These are phyloP conservation scores for Diprion similis DNA, from an alignment of 1,140 invertebrate genomes.

Conservation along the genomic window DNA sequence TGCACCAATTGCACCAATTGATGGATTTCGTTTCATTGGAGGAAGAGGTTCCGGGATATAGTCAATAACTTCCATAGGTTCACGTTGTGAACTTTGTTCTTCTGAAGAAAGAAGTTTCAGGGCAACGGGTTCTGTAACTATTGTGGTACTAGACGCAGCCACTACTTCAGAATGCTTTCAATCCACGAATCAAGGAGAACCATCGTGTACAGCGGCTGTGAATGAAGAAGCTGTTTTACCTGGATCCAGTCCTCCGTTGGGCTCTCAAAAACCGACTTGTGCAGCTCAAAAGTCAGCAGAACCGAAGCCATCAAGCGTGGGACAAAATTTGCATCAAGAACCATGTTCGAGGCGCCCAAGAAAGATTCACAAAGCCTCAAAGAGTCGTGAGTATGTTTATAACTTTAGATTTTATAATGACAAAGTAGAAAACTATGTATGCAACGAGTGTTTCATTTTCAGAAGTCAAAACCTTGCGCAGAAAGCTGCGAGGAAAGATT, in stretches of 20 bases:
- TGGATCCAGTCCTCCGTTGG: too few species aligned
- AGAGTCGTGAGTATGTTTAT: too few species aligned
- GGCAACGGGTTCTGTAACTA: neutral
- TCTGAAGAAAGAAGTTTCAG: slow-evolving; percentile 1
- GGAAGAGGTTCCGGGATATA: neutral
- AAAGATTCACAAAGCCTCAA: too few species aligned
- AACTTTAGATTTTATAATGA: slow-evolving; percentile 1
- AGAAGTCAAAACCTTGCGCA: neutral
- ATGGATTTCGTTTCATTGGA: slow-evolving; percentile 1
- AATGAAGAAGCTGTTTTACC: too few species aligned
- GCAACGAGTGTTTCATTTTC: neutral
- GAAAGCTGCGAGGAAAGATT: too few species aligned
- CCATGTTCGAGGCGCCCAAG: too few species aligned
- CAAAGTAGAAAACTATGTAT: neutral
- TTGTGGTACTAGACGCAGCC: neutral
- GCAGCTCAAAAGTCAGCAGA: too few species aligned
- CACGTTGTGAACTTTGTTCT: slow-evolving; percentile 2
- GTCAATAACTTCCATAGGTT: slow-evolving; percentile 3
- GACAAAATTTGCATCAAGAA: too few species aligned
- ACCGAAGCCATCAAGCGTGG: too few species aligned
- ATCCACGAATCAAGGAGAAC: neutral
- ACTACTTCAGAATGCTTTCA: too few species aligned
- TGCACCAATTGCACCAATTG: too few species aligned
- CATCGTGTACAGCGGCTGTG: neutral
- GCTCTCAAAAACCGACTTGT: too few species aligned